These are phyloP conservation scores for Hephaestus fuliginosus DNA, from an alignment of 2,797 vertebrate genomes.

Conservation along the genomic window DNA sequence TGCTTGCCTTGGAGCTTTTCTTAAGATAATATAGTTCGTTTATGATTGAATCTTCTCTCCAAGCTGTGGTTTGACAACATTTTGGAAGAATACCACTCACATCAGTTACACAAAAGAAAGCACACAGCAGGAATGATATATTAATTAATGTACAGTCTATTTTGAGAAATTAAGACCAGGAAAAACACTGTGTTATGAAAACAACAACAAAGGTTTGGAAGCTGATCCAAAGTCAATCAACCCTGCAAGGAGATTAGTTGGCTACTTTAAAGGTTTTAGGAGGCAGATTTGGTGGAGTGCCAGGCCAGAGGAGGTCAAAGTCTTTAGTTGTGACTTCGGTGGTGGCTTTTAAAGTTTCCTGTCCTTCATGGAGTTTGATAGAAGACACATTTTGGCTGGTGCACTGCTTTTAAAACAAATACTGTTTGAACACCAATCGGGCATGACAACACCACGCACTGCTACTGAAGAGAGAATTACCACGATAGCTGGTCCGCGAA, in stretches of 20 bases:
- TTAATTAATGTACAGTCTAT: background rate
- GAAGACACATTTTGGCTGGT: background rate
- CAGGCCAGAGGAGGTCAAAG: slow-evolving; percentile 5
- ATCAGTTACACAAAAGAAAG: background rate
- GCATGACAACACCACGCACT: background rate
- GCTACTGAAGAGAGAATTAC: too few relatives aligned
- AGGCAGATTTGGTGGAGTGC: slow-evolving; percentile 14
- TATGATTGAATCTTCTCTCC: background rate
- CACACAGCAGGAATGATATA: background rate
- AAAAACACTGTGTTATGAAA: background rate
- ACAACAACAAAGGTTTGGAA: slow-evolving; percentile 1
- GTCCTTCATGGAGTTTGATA: background rate
- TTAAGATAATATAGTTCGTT: background rate
- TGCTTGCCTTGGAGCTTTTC: background rate
- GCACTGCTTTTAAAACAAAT: background rate
- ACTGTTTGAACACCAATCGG: background rate
- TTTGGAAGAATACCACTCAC: background rate
- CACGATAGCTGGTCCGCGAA: background rate
- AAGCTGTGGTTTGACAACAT: background rate
- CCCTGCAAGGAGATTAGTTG: slow-evolving; percentile 26
- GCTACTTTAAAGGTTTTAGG: slow-evolving; percentile 18
- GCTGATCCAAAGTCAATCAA: slow-evolving; percentile 31
- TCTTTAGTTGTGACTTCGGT: too few relatives aligned
- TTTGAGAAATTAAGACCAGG: background rate
- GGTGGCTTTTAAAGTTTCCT: background rate